Base-by-base conservation (phyloP, 2,113 vertebrate species). In the Crotophaga sulcirostris region DNA sequence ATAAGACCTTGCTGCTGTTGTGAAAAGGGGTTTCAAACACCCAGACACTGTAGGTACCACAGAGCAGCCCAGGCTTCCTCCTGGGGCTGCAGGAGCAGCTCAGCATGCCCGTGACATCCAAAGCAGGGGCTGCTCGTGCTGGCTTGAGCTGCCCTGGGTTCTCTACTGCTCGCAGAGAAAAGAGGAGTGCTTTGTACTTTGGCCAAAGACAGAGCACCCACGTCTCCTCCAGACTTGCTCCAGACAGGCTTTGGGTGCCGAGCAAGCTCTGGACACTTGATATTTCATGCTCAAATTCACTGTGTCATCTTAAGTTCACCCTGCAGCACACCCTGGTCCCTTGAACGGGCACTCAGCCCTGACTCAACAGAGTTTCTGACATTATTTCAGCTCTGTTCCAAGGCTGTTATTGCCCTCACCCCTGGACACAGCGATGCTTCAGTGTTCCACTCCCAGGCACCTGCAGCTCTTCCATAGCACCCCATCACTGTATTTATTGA, bases 71-170 rank as follows among this genome's bases (percentile, higher is more conserved):
- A 20, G 60, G n/a, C 17, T 23, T 60, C 38, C 10, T 67, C 14
- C 38, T 6, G n/a, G 75, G 47, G n/a, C 3, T 40, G 78, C 64
- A 11, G 72, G 44, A 38, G 33, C 33, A 26, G 21, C 49, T 5
- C 0, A 1, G 8, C 1, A 3, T 21, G n/a, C 40, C 49, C 1
- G 2, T 17, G 38, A 24, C 38, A 6, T 4, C 31, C 7, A 36
- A 33, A 45, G 38, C 36, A 25, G 8, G 28, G n/a, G n/a, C 23
- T 33, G 16, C 25, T 4, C 1, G 47, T 28, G 31, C 3, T 7
- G 1, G 24, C 58, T 16, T 0, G 6, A 38, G 81, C 86, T 38
- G 51, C 33, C 51, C 58, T 9, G 31, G 1, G 36, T 72, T 78
- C 64, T 33, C 58, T 24, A n/a, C 40, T 49, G 34, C 47, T 70